A percentile compares a stretch with the other conserved stretches of the same genome.
These are phyloP conservation scores for Hypotaenidia philippensis DNA, from an alignment of 2,797 vertebrate genomes.

Conservation along the genomic window DNA sequence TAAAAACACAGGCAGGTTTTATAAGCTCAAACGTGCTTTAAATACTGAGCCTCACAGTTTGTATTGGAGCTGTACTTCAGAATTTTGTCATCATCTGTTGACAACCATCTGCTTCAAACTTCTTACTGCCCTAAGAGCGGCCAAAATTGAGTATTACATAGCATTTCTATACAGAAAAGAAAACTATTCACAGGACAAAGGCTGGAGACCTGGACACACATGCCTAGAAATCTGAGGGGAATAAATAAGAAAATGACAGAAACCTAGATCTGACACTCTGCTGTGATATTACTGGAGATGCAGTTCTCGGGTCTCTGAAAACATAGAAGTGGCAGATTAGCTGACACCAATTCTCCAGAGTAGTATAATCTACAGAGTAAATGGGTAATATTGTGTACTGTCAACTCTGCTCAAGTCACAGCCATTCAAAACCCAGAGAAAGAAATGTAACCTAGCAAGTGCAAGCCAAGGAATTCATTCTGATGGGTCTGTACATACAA, in stretches of 20 bases:
- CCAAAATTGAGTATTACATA: constrained; percentile 9
- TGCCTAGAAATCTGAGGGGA: neutral
- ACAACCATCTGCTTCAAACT: constrained; percentile 44
- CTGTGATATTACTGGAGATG: neutral
- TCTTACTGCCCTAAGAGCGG: neutral
- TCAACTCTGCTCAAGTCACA: constrained; percentile 18
- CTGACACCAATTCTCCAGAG: constrained; percentile 3
- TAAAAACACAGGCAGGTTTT: neutral
- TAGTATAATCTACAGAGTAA: constrained; percentile 25
- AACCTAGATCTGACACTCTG: neutral
- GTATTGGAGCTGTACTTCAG: constrained; percentile 14
- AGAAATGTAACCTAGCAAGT: neutral
- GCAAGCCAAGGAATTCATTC: neutral
- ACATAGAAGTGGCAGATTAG: neutral
- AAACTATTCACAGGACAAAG: constrained; percentile 19
- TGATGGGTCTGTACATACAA: neutral
- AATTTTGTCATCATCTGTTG: constrained; percentile 28
- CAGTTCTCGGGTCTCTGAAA: neutral
- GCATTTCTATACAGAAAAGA: constrained; percentile 11
- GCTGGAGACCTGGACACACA: neutral
- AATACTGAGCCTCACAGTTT: constrained; percentile 24
- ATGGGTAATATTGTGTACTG: constrained; percentile 17
- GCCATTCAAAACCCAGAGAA: neutral
- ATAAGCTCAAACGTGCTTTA: neutral
- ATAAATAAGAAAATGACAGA: constrained; percentile 9